phyloP scores from a whole-genome alignment of 2,797 vertebrate genomes.

The Eulemur rubriventer region DNA sequence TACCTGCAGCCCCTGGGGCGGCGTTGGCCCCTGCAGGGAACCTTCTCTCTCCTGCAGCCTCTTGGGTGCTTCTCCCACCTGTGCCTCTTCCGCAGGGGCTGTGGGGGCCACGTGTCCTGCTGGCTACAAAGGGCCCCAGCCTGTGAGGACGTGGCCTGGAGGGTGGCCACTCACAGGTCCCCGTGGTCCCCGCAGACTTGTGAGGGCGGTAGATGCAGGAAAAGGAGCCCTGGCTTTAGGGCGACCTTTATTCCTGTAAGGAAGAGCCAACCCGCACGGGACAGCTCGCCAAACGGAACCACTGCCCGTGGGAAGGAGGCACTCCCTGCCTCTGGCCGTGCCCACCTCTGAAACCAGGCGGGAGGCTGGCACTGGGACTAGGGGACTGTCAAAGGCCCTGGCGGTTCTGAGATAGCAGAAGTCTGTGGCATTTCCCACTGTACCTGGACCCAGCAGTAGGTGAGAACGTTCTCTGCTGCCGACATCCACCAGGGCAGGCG shows the following conservation, averaged over 20 bases:
- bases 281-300: rapidly evolving
- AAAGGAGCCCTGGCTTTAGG: background rate
- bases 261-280: rapidly evolving
- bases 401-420: background rate
- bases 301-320: background rate
- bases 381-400: background rate
- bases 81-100: background rate
- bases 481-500: rapidly evolving
- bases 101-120: background rate
- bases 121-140: background rate
- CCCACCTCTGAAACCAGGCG: background rate
- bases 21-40: background rate
- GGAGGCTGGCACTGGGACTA: background rate
- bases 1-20: background rate
- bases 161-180: background rate
- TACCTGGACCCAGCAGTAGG: background rate
- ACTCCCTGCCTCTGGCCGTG: background rate
- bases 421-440: background rate
- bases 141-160: background rate
- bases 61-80: background rate
- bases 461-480: background rate
- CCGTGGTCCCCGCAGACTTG: background rate
- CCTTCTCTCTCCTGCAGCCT: background rate
- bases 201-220: background rate
- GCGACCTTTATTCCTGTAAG: background rate